Conservation (phyloP, 2,888 invertebrate species). For the Pyrrhia umbra region DNA sequence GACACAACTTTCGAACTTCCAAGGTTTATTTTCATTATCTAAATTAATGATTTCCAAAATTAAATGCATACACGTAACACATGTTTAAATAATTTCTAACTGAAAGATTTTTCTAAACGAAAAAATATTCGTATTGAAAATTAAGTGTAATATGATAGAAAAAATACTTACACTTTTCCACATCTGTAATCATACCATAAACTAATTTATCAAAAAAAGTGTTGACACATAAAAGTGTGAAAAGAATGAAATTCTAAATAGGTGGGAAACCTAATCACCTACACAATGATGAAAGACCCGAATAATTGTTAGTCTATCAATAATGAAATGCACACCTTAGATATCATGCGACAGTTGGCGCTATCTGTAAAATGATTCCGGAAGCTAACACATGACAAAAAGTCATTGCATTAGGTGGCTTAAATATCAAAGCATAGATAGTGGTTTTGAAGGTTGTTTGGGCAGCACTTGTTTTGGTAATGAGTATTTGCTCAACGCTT, state of each 20-base stretch:
- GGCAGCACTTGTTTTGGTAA: conserved; percentile 77
- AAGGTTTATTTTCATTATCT: background rate
- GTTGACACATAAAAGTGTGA: too few species aligned
- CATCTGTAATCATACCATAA: too few species aligned
- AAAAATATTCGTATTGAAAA: too few species aligned
- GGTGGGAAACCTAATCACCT: conserved; percentile 8
- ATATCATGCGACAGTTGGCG: conserved; percentile 24
- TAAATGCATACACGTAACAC: background rate
- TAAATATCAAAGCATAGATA: conserved; percentile 68
- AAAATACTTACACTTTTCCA: too few species aligned
- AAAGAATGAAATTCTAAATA: background rate
- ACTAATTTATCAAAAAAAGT: too few species aligned
- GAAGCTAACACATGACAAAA: conserved; percentile 66
- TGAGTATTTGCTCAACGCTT: conserved; percentile 55
- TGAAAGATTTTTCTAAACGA: too few species aligned
- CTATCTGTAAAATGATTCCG: conserved; percentile 53
- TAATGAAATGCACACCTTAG: conserved; percentile 31
- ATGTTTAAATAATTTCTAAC: too few species aligned
- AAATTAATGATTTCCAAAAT: background rate
- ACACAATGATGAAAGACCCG: conserved; percentile 1
- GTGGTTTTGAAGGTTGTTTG: conserved; percentile 79
- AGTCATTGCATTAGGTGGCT: conserved; percentile 55
- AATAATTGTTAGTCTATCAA: conserved; percentile 17
- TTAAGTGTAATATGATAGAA: too few species aligned
- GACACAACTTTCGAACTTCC: background rate